These are phyloP conservation scores for Folsomia manolachei DNA, from an alignment of 2,888 invertebrate genomes.

Conservation along the genomic window DNA sequence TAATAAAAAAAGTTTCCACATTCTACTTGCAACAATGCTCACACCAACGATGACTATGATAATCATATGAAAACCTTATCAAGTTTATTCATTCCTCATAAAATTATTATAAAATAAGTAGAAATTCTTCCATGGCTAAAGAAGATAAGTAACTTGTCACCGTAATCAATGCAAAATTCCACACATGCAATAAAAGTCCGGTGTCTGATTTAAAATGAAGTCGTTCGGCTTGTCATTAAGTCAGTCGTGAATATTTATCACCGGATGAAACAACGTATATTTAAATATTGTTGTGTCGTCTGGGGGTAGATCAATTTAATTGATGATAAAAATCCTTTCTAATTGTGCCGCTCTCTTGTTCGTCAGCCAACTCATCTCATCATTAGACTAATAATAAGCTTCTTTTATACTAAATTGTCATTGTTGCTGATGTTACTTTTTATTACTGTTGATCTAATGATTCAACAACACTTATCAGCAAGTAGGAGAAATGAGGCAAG, in stretches of 20 bases:
- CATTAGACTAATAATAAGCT: neutral
- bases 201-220: slow-evolving; percentile 3
- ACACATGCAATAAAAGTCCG: neutral
- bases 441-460: too few species aligned
- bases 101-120: neutral
- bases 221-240: neutral
- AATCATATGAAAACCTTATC: neutral
- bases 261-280: neutral
- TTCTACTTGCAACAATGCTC: too few species aligned
- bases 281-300: neutral
- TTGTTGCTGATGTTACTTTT: too few species aligned
- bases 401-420: neutral
- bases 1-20: neutral
- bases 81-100: neutral
- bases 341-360: neutral
- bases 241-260: neutral
- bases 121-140: neutral
- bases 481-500: slow-evolving; percentile 1
- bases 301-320: neutral
- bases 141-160: neutral
- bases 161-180: neutral
- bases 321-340: too few species aligned
- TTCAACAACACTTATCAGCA: too few species aligned
- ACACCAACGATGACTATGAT: neutral
- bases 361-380: too few species aligned